Evolutionary conservation across 2,113 vertebrate species (phyloP).

Genomic region (Paralichthys olivaceus): DNA sequence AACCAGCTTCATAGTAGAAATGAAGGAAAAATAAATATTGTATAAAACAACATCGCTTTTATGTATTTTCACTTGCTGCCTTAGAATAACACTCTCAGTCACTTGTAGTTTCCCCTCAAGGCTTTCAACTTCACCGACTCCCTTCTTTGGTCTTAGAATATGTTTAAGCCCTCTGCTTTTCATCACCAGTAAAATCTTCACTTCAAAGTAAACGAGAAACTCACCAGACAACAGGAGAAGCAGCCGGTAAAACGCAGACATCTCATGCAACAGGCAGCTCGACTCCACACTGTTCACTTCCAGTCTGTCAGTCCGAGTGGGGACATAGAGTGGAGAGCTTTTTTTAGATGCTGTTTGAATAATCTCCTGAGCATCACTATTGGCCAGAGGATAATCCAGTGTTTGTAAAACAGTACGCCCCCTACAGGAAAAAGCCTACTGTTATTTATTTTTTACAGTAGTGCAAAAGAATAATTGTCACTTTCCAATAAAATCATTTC

Average conservation of each 20-base stretch:
- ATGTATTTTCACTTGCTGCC: neutral
- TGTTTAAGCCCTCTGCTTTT: neutral
- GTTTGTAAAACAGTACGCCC: slow-evolving; percentile 43
- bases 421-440: slow-evolving; percentile 38
- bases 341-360: slow-evolving; percentile 71
- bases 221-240: slow-evolving; percentile 80
- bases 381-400: slow-evolving; percentile 65
- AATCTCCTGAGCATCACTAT: slow-evolving; percentile 71
- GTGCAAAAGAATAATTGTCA: no score
- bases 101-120: neutral
- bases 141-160: neutral
- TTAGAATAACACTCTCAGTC: neutral
- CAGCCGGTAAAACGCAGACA: slow-evolving; percentile 66
- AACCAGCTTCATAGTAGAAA: neutral
- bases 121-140: neutral
- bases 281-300: slow-evolving; percentile 29
- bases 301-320: neutral
- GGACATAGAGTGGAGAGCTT: slow-evolving; percentile 41
- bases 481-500: neutral
- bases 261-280: slow-evolving; percentile 53
- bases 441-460: neutral
- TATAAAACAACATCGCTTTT: neutral
- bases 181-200: neutral
- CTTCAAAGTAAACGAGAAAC: slow-evolving; percentile 31
- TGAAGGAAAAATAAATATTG: neutral